A percentile compares a stretch with the other conserved stretches of the same genome.
Evolutionary conservation across 2,113 vertebrate species (phyloP).

Genomic region (Microcebus jonahi): DNA sequence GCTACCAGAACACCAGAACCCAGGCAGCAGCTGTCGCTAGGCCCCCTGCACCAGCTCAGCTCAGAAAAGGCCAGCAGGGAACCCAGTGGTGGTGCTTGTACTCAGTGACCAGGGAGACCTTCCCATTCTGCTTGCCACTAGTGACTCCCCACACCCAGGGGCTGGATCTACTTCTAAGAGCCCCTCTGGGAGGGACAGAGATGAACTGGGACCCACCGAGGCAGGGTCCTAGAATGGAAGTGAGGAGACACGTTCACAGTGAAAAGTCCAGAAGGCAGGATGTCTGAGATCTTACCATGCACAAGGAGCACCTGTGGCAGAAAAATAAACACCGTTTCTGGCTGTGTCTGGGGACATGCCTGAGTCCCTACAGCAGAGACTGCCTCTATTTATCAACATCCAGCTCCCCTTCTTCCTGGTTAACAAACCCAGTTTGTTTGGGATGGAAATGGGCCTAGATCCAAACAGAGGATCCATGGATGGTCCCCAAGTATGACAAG

Average conservation of each 20-base stretch:
- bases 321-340: neutral
- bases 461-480: neutral
- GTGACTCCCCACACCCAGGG: neutral
- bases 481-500: neutral
- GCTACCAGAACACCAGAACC: neutral
- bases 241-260: neutral
- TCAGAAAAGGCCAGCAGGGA: neutral
- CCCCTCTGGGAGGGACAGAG: neutral
- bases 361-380: neutral
- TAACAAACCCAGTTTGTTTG: neutral
- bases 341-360: neutral
- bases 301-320: too few relatives aligned
- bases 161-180: neutral
- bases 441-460: neutral
- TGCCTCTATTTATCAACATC: neutral
- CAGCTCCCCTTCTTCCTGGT: neutral
- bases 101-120: neutral
- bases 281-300: neutral
- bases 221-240: too few relatives aligned
- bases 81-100: neutral
- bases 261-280: neutral
- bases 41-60: neutral
- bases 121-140: rapidly evolving
- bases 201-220: neutral
- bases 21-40: neutral